Evolutionary conservation across 2,888 invertebrate genomes (phyloP).

Genomic region (Drosophila aldrichi): DNA sequence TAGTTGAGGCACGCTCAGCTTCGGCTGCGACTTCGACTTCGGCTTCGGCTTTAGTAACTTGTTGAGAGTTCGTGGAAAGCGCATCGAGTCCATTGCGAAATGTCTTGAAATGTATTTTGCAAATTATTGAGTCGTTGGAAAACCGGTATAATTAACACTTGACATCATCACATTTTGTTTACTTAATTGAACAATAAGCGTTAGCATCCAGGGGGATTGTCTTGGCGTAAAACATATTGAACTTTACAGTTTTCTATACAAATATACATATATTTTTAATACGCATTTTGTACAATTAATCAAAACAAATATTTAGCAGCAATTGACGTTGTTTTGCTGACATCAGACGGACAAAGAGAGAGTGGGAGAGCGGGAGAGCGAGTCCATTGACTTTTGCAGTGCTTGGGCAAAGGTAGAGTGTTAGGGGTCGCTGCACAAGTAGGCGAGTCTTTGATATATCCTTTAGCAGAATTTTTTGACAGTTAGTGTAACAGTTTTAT

Average conservation of each 20-base stretch:
- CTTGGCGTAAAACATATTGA: slow-evolving; percentile 3
- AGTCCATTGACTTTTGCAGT: background rate
- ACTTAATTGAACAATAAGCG: background rate
- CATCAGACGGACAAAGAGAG: background rate
- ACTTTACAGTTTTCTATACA: background rate
- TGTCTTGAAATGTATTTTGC: slow-evolving; percentile 13
- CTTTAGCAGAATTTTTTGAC: background rate
- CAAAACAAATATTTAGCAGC: slow-evolving; percentile 36
- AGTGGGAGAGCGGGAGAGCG: background rate
- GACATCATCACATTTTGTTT: background rate
- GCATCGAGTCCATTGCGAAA: slow-evolving; percentile 16
- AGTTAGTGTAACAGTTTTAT: slow-evolving; percentile 33
- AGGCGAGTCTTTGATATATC: background rate
- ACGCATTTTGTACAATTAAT: slow-evolving; percentile 14
- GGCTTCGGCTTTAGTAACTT: slow-evolving; percentile 14
- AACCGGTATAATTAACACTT: slow-evolving; percentile 28
- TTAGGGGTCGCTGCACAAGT: background rate
- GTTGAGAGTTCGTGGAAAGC: slow-evolving; percentile 41
- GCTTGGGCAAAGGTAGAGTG: background rate
- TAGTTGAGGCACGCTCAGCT: slow-evolving; percentile 45
- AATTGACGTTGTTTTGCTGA: slow-evolving; percentile 26
- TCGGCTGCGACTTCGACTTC: no score
- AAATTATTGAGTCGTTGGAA: background rate
- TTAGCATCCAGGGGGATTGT: slow-evolving; percentile 24
- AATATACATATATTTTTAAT: slow-evolving; percentile 1